Evolutionary conservation across 2,888 invertebrate genomes (phyloP).

Genomic region (Pegoplata infirma): DNA sequence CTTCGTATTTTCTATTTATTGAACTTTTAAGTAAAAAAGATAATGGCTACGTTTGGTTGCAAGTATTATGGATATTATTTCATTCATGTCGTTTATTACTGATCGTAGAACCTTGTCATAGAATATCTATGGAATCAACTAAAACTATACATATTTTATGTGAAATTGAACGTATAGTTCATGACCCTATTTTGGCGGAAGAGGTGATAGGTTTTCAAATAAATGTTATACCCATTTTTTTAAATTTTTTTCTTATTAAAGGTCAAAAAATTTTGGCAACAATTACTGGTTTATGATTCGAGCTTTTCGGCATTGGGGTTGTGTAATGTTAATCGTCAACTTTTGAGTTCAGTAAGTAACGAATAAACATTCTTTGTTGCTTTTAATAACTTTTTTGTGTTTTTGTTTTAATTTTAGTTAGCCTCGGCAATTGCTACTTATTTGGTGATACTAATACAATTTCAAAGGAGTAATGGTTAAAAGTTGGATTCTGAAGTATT

Average conservation of each 20-base stretch:
- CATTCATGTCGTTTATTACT: slow-evolving; percentile 79
- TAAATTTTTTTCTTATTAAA: slow-evolving; percentile 46
- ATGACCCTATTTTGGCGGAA: slow-evolving; percentile 74
- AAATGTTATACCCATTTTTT: neutral
- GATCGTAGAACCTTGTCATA: slow-evolving; percentile 80
- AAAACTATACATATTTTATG: slow-evolving; percentile 79
- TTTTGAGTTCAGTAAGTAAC: slow-evolving; percentile 79
- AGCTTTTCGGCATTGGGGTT: slow-evolving; percentile 80
- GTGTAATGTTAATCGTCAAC: slow-evolving; percentile 79
- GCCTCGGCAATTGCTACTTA: slow-evolving; percentile 80
- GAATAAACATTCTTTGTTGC: neutral
- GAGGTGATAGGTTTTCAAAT: slow-evolving; percentile 66
- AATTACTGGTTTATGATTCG: slow-evolving; percentile 72
- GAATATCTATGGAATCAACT: slow-evolving; percentile 77
- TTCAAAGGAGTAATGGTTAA: slow-evolving; percentile 79
- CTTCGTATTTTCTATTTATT: slow-evolving; percentile 80
- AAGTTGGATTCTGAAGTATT: too few relatives aligned
- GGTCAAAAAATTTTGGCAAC: slow-evolving; percentile 77
- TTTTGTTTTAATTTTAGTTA: slow-evolving; percentile 74
- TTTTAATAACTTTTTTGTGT: neutral
- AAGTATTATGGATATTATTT: slow-evolving; percentile 79
- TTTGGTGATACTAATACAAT: slow-evolving; percentile 80
- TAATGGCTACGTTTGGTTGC: slow-evolving; percentile 78
- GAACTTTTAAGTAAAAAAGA: slow-evolving; percentile 77
- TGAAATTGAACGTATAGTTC: slow-evolving; percentile 75